Evolutionary conservation across 1,140 invertebrate genomes (phyloP), one percentile per base, ranked within the genome.

Genomic region (Maniola jurtina): DNA sequence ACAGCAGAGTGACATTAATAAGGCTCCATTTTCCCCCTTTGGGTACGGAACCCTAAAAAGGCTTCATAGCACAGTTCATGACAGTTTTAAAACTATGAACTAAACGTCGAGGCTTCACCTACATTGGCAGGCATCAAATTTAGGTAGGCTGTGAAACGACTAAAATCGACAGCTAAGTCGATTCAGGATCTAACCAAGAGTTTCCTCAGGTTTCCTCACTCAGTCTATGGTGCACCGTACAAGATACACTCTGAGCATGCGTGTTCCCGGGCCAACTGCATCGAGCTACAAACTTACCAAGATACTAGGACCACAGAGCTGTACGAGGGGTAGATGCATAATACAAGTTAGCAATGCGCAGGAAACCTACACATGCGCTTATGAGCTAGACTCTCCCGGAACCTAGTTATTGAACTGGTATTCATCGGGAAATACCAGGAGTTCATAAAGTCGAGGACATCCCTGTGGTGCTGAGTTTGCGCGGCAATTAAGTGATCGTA

Each of bases 281-380:
- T 66, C 42, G 58, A 66, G 58, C 59, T 59, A 33, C 34, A 38
- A 25, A 35, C 58, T 36, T 40, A n/a, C 38, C 14, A 15, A 34
- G 16, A 25, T 61, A 71, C 52, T 36, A 68, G 66, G 66, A 11
- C 11, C 14, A 2, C 16, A 58, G 66, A 65, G 59, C n/a, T 34
- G 36, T 6, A n/a, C 36, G 54, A 54, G 66, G 64, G 70, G 14
- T 64, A 36, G 38, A 14, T 13, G 38, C 42, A 11, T 14, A 33
- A 33, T 13, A 25, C n/a, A 62, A 58, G 42, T 40, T 35, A 36
- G 55, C 52, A 63, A 16, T 66, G 69, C 69, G 69, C 69, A 66
- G 63, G 64, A 59, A 69, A 54, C 54, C 64, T 63, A 61, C 60
- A 72, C 70, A 72, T 72, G 62, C 66, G 70, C 66, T 58, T 25